Evolutionary conservation across 2,888 invertebrate species (phyloP).

Genomic region (Leucania comma): DNA sequence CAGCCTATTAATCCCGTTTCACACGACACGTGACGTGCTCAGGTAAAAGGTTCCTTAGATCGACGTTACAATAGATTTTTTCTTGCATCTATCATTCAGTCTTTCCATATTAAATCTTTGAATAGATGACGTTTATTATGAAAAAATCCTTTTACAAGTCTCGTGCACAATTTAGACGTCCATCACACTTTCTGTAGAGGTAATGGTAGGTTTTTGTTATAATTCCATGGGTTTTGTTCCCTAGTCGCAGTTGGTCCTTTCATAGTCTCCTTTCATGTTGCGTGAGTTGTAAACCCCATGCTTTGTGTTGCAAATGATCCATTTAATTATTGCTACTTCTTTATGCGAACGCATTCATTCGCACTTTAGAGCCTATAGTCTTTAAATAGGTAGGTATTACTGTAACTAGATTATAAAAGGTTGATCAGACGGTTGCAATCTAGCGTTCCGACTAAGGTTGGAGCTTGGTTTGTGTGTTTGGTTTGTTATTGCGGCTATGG

Average conservation of each 20-base stretch:
- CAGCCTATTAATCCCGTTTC: slow-evolving; percentile 58
- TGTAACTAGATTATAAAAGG: neutral
- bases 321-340: slow-evolving; percentile 82
- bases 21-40: slow-evolving; percentile 62
- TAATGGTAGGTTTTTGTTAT: slow-evolving; percentile 71
- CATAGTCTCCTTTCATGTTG: slow-evolving; percentile 65
- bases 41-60: slow-evolving; percentile 65
- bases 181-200: slow-evolving; percentile 76
- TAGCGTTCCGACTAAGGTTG: no score
- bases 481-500: no score
- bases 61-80: slow-evolving; percentile 66
- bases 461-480: no score
- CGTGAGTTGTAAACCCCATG: slow-evolving; percentile 63
- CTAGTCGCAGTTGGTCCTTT: slow-evolving; percentile 69
- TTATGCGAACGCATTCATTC: slow-evolving; percentile 58
- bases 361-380: slow-evolving; percentile 16
- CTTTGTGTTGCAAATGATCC: slow-evolving; percentile 80
- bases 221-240: slow-evolving; percentile 77
- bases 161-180: slow-evolving; percentile 80
- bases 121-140: slow-evolving; percentile 74
- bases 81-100: slow-evolving; percentile 70
- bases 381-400: slow-evolving; percentile 5
- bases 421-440: no score
- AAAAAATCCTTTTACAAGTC: slow-evolving; percentile 72
- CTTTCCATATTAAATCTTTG: slow-evolving; percentile 64